Percentiles rank a stretch among this genome's conserved stretches.
phyloP scores from a whole-genome alignment of 2,888 invertebrate genomes.

The Heterodera filipjevi region DNA sequence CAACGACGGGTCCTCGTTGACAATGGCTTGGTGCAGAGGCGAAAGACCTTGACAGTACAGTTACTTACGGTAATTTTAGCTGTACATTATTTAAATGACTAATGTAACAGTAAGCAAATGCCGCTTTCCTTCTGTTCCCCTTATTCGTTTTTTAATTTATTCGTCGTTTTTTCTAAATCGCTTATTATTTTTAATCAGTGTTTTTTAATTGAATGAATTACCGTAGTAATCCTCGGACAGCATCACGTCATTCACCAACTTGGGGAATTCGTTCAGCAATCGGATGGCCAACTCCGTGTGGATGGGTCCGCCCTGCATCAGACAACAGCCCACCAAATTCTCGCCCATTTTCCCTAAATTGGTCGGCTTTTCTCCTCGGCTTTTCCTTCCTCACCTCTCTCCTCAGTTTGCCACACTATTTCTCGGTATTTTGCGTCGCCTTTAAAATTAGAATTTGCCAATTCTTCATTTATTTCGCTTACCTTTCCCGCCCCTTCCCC shows the following conservation, averaged over 20 bases:
- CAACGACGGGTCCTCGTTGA: slow-evolving; percentile 96
- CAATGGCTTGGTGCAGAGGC: slow-evolving; percentile 88
- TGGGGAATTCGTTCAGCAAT: slow-evolving; percentile 86
- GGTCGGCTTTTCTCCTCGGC: background rate
- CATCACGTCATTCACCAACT: slow-evolving; percentile 92
- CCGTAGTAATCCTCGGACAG: slow-evolving; percentile 96
- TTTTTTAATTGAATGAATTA: slow-evolving; percentile 66
- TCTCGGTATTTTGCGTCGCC: slow-evolving; percentile 72
- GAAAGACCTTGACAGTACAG: slow-evolving; percentile 50
- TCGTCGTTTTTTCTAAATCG: slow-evolving; percentile 11
- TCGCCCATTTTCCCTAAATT: slow-evolving; percentile 88
- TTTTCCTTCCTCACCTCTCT: slow-evolving; percentile 46
- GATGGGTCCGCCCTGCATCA: slow-evolving; percentile 76
- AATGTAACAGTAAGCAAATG: too few relatives aligned
- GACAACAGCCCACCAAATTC: slow-evolving; percentile 87
- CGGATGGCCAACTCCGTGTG: slow-evolving; percentile 78
- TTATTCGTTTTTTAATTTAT: background rate
- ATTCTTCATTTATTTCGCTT: background rate
- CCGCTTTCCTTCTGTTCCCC: too few relatives aligned
- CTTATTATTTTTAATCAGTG: too few relatives aligned
- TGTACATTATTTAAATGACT: too few relatives aligned
- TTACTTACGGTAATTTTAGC: too few relatives aligned
- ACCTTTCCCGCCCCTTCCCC: slow-evolving; percentile 58
- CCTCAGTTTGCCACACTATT: slow-evolving; percentile 59
- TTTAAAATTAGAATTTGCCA: background rate